Evolutionary conservation across 2,888 invertebrate genomes (phyloP).

Genomic region (Phyto melanocephala): DNA sequence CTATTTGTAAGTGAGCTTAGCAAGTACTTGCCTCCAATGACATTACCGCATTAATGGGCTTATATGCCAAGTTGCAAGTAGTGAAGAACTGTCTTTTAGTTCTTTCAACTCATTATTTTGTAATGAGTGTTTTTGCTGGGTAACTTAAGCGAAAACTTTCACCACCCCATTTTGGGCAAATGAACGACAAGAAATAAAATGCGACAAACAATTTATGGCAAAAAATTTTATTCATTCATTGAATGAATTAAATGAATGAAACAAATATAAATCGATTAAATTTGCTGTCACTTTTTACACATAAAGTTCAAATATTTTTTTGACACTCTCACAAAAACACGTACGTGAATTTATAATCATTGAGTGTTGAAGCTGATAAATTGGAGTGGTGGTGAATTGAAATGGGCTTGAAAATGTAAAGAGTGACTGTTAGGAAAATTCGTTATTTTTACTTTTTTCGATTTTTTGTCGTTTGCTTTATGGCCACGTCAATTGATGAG

Average conservation of each 20-base stretch:
- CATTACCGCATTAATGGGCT: no score
- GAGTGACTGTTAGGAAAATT: background rate
- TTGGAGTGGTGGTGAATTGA: background rate
- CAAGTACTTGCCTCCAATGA: no score
- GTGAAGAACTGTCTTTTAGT: no score
- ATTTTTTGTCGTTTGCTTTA: background rate
- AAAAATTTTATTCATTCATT: conserved; percentile 40
- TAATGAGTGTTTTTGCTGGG: no score
- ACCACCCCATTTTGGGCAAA: conserved; percentile 10
- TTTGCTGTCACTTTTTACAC: conserved; percentile 71
- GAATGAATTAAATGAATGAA: conserved; percentile 35
- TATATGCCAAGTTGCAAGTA: no score
- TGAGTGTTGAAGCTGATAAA: background rate
- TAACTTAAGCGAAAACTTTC: background rate
- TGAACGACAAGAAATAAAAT: conserved; percentile 39
- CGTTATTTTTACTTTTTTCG: background rate
- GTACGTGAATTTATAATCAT: conserved; percentile 52
- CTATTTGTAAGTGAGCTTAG: no score
- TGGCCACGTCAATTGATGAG: conserved; percentile 42
- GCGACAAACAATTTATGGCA: conserved; percentile 49
- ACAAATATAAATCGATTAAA: conserved; percentile 74
- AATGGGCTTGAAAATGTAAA: background rate
- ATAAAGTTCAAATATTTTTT: conserved; percentile 68
- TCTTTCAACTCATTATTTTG: no score
- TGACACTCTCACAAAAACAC: conserved; percentile 70